Conservation (phyloP, 2,797 vertebrate genomes). For the Chromis chromis region DNA sequence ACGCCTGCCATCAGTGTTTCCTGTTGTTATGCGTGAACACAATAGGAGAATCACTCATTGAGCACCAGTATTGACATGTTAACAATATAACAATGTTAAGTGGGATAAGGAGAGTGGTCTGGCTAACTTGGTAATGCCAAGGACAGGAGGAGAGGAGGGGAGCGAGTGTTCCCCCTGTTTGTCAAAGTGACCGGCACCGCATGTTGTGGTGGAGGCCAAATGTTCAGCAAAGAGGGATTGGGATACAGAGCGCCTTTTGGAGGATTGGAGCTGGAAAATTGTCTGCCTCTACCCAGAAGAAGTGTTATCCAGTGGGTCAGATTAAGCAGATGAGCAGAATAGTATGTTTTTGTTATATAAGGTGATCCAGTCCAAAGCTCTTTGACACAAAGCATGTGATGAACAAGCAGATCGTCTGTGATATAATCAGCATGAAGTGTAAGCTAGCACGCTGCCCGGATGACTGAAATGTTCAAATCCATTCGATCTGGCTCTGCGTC, state of each 20-base stretch:
- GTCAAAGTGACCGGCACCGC: conserved; percentile 45
- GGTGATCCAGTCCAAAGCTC: conserved; percentile 69
- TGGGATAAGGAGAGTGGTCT: conserved; percentile 67
- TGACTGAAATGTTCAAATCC: conserved; percentile 56
- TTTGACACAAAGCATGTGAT: conserved; percentile 70
- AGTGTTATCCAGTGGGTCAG: conserved; percentile 55
- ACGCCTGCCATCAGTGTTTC: conserved; percentile 68
- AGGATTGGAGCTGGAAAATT: conserved; percentile 46
- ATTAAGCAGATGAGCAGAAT: conserved; percentile 74
- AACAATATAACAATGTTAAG: conserved; percentile 80
- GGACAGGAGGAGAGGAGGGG: conserved; percentile 48
- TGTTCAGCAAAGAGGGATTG: conserved; percentile 43
- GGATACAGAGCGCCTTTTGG: conserved; percentile 19
- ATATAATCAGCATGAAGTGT: conserved; percentile 68
- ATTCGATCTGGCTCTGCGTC: conserved; percentile 11
- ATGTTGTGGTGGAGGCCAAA: conserved; percentile 40
- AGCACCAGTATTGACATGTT: conserved; percentile 73
- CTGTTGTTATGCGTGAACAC: conserved; percentile 77
- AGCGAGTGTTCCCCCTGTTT: conserved; percentile 45
- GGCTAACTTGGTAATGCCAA: conserved; percentile 52
- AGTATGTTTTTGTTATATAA: conserved; percentile 74
- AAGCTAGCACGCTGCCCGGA: conserved; percentile 39
- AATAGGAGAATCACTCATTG: conserved; percentile 78
- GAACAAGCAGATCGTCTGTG: conserved; percentile 54
- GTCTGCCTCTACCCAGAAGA: conserved; percentile 22